Percentiles rank a stretch among this genome's conserved stretches.
Conservation (phyloP, 2,113 vertebrate species). For the Mormyrus iriodes region DNA sequence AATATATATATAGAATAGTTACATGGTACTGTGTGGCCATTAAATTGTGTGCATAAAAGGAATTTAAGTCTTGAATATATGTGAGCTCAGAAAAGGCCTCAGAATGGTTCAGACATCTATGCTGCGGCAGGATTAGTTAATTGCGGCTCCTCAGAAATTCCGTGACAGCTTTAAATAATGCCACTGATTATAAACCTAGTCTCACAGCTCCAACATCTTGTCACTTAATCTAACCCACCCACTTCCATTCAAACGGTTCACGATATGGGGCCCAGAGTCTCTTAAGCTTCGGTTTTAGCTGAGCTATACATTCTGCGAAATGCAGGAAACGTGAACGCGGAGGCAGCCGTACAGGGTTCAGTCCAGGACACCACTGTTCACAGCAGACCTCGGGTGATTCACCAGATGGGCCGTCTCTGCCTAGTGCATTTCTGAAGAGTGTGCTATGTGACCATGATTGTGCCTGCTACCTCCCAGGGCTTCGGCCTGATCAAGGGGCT, state of each 20-base stretch:
- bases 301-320: neutral
- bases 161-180: neutral
- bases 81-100: constrained; percentile 32
- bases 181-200: neutral
- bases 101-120: constrained; percentile 53
- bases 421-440: neutral
- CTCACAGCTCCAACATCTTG: neutral
- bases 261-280: neutral
- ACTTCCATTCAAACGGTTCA: neutral
- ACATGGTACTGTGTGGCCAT: neutral
- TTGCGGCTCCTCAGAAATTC: neutral
- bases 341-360: neutral
- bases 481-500: neutral
- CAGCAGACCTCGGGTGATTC: neutral
- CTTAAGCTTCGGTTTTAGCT: neutral
- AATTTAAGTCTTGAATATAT: neutral
- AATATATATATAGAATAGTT: too few species aligned
- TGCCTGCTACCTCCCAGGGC: neutral
- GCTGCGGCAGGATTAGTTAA: constrained; percentile 18
- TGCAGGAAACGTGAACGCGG: neutral
- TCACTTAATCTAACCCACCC: neutral
- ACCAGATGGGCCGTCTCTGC: neutral
- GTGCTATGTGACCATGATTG: neutral
- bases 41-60: neutral
- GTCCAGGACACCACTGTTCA: neutral